Evolutionary conservation across 1,140 invertebrate genomes (phyloP).

Genomic region (Hesperophylax magnus): DNA sequence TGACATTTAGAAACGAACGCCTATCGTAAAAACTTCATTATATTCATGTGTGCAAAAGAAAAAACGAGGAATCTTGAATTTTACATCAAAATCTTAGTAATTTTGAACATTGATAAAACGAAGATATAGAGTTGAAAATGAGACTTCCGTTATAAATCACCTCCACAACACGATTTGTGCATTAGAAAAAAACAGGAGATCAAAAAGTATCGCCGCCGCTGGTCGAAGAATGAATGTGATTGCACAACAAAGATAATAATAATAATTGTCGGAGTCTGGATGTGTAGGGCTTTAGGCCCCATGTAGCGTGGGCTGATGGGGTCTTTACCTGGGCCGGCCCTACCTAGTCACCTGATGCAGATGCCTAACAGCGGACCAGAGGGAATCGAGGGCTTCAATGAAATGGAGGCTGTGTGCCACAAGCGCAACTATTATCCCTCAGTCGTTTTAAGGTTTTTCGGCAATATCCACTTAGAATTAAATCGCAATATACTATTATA

Average conservation of each 20-base stretch:
- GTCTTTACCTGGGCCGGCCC: conserved; percentile 8
- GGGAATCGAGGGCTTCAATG: background rate
- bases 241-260: conserved; percentile 25
- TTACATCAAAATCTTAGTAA: too few relatives aligned
- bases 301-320: background rate
- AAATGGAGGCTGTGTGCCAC: background rate
- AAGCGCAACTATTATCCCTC: too few relatives aligned
- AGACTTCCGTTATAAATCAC: too few relatives aligned
- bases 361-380: background rate
- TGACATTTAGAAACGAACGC: too few relatives aligned
- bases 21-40: too few relatives aligned
- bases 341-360: background rate
- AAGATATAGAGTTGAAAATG: too few relatives aligned
- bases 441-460: too few relatives aligned
- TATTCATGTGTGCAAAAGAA: too few relatives aligned
- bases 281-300: background rate
- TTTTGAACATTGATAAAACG: too few relatives aligned
- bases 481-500: too few relatives aligned
- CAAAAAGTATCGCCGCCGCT: background rate
- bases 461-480: too few relatives aligned
- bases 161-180: background rate
- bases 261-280: conserved; percentile 10
- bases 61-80: too few relatives aligned
- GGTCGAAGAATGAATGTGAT: conserved; percentile 8
- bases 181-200: background rate